These are phyloP conservation scores for Eulemur rufifrons DNA, from an alignment of 2,113 vertebrate species.

Conservation along the genomic window DNA sequence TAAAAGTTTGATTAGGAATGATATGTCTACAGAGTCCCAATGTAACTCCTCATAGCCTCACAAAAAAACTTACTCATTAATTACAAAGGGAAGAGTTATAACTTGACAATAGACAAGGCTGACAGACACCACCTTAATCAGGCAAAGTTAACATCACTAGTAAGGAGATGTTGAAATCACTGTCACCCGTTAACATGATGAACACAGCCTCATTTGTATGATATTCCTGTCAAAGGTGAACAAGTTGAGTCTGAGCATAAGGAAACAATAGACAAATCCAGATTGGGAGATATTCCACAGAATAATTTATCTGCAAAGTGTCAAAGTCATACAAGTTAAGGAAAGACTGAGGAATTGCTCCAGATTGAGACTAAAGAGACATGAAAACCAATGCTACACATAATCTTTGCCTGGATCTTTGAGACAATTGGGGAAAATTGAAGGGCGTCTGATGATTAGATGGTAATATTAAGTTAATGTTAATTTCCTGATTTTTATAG, in stretches of 20 bases:
- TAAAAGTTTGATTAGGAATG: background rate
- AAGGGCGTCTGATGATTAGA: background rate
- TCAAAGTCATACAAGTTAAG: background rate
- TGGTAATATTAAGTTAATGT: background rate
- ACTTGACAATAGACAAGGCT: background rate
- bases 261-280: background rate
- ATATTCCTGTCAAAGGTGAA: background rate
- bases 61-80: background rate
- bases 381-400: background rate
- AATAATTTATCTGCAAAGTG: background rate
- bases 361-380: background rate
- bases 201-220: background rate
- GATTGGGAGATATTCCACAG: background rate
- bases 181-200: background rate
- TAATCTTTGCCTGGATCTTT: background rate
- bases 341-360: background rate
- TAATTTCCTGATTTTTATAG: background rate
- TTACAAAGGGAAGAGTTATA: background rate
- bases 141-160: background rate
- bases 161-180: background rate
- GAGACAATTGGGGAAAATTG: background rate
- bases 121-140: background rate
- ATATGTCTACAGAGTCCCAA: background rate
- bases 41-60: background rate
- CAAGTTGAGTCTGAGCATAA: background rate